Evolutionary conservation across 1,140 invertebrate genomes (phyloP).

Genomic region (Diprion similis): DNA sequence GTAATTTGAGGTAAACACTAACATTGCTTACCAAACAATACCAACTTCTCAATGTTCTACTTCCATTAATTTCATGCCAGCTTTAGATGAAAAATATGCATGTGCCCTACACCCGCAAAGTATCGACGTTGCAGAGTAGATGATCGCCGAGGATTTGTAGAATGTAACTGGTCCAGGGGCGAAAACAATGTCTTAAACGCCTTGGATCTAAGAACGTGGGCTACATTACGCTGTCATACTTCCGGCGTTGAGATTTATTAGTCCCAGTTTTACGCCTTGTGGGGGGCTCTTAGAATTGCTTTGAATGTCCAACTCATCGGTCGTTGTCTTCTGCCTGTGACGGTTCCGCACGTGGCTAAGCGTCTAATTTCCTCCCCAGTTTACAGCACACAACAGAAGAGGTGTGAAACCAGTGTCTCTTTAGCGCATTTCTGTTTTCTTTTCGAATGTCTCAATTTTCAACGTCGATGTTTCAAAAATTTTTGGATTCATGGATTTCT

Average conservation of each 20-base stretch:
- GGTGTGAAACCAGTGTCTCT: neutral
- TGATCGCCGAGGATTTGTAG: too few species aligned
- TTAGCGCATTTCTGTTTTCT: neutral
- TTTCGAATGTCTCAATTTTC: neutral
- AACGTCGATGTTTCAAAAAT: too few species aligned
- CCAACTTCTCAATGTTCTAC: too few species aligned
- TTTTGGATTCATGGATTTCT: too few species aligned
- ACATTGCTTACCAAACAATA: too few species aligned
- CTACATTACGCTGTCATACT: conserved; percentile 30
- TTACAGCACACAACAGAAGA: neutral
- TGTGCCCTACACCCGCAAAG: too few species aligned
- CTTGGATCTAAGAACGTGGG: conserved; percentile 17
- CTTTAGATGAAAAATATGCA: too few species aligned
- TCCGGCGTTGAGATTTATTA: conserved; percentile 45
- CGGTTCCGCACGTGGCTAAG: conserved; percentile 18
- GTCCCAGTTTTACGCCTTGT: conserved; percentile 38
- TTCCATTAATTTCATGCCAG: too few species aligned
- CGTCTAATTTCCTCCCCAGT: neutral
- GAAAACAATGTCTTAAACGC: neutral
- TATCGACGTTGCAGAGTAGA: too few species aligned
- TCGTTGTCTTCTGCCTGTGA: conserved; percentile 50
- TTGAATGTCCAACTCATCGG: conserved; percentile 39
- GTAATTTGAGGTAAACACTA: too few species aligned
- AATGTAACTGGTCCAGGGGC: too few species aligned
- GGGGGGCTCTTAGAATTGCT: conserved; percentile 15